phyloP scores from a whole-genome alignment of 2,797 vertebrate species.

The Sebastes hubbsi region DNA sequence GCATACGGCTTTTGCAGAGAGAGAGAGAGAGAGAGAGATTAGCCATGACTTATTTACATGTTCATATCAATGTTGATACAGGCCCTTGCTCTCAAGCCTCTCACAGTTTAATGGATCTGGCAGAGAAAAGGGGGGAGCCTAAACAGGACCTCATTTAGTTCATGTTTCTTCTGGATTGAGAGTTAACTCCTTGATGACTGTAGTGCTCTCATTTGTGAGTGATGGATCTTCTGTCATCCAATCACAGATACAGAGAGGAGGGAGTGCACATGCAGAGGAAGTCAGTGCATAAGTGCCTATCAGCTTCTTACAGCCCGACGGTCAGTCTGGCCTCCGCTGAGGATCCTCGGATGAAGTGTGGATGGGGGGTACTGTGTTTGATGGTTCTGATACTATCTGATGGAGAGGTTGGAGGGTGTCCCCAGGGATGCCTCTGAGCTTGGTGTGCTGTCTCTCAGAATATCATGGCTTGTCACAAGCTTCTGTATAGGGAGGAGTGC shows the following conservation, averaged over 20 bases:
- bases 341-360: slow-evolving; percentile 17
- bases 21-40: slow-evolving; percentile 42
- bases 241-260: slow-evolving; percentile 10
- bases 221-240: slow-evolving; percentile 24
- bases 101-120: slow-evolving; percentile 37
- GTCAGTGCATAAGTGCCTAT: slow-evolving; percentile 41
- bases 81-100: slow-evolving; percentile 43
- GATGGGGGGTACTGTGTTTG: slow-evolving; percentile 41
- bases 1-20: slow-evolving; percentile 63
- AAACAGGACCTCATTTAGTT: slow-evolving; percentile 14
- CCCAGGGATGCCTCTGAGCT: slow-evolving; percentile 53
- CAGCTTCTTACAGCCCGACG: slow-evolving; percentile 8
- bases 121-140: background rate
- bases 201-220: background rate
- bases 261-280: slow-evolving; percentile 18
- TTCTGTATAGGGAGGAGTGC: slow-evolving; percentile 54
- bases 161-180: slow-evolving; percentile 12
- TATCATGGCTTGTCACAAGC: slow-evolving; percentile 72
- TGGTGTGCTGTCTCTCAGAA: slow-evolving; percentile 70
- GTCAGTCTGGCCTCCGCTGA: slow-evolving; percentile 43
- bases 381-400: slow-evolving; percentile 62
- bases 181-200: slow-evolving; percentile 20
- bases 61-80: slow-evolving; percentile 67
- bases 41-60: slow-evolving; percentile 78
- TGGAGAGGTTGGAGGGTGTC: slow-evolving; percentile 50